Conservation (phyloP, 2,113 vertebrate species). For the Brachyhypopomus occidentalis region DNA sequence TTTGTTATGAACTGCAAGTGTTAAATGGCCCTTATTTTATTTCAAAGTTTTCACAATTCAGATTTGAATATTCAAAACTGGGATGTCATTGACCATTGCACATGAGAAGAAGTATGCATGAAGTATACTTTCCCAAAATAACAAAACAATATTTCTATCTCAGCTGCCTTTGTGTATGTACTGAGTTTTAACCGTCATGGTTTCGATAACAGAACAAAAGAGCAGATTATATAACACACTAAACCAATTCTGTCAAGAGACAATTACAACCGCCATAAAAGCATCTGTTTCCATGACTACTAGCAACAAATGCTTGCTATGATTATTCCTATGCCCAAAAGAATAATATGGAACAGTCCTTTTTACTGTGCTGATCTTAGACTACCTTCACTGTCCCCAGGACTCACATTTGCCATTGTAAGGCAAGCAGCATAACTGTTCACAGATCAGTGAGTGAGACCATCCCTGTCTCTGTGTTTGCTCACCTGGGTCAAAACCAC, state of each 20-base stretch:
- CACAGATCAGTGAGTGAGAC: neutral
- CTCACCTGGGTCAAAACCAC: neutral
- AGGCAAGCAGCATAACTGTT: neutral
- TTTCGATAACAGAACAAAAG: neutral
- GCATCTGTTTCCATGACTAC: neutral
- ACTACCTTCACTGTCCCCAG: neutral
- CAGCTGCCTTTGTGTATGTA: neutral
- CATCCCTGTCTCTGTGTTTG: neutral
- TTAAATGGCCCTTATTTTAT: too few species aligned
- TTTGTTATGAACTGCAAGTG: too few species aligned
- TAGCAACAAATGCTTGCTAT: neutral
- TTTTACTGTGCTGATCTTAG: too few species aligned
- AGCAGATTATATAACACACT: neutral
- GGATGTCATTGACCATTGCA: too few species aligned
- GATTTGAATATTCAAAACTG: too few species aligned
- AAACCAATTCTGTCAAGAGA: slow-evolving; percentile 8
- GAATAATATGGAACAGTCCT: neutral
- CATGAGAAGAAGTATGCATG: neutral
- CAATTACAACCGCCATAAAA: neutral
- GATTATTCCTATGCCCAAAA: neutral
- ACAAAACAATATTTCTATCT: too few species aligned
- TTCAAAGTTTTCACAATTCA: too few species aligned
- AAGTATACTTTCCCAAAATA: neutral
- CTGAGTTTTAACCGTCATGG: neutral
- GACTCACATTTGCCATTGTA: neutral